Conservation (phyloP, 2,797 vertebrate species). For the Karalla daura region DNA sequence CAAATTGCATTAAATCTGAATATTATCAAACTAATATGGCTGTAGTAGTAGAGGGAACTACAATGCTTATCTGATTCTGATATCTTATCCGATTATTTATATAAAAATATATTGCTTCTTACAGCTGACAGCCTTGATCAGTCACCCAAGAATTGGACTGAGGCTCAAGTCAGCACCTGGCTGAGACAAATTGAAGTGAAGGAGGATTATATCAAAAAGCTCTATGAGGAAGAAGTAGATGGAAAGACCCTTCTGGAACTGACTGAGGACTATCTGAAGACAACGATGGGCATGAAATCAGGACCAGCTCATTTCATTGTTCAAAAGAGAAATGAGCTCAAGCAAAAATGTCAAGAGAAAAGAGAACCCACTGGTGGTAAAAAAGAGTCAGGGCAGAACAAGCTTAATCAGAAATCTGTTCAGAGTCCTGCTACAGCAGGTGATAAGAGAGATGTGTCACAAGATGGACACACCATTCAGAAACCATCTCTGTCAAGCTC, state of each 20-base stretch:
- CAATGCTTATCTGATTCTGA: neutral
- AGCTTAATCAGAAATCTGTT: neutral
- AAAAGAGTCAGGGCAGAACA: constrained; percentile 25
- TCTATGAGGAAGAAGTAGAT: constrained; percentile 83
- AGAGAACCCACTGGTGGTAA: constrained; percentile 1
- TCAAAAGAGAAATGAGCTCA: constrained; percentile 78
- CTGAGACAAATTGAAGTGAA: constrained; percentile 82
- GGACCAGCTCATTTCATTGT: constrained; percentile 85
- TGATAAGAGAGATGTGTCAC: neutral
- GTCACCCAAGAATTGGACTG: constrained; percentile 79
- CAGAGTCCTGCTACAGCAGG: accelerated
- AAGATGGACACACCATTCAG: constrained; percentile 15
- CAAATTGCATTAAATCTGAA: too few species aligned
- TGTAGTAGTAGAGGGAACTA: neutral
- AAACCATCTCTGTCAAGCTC: constrained; percentile 9
- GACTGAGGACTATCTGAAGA: constrained; percentile 78
- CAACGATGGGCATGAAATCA: constrained; percentile 80
- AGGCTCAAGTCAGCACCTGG: constrained; percentile 84
- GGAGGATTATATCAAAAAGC: constrained; percentile 77
- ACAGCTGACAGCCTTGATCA: constrained; percentile 47
- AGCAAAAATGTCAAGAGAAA: constrained; percentile 29
- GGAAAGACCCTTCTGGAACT: constrained; percentile 75
- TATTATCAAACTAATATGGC: neutral
- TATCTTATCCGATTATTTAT: neutral
- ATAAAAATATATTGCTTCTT: neutral